Base-by-base conservation (phyloP, 2,888 invertebrate genomes). In the Cepaea hortensis region DNA sequence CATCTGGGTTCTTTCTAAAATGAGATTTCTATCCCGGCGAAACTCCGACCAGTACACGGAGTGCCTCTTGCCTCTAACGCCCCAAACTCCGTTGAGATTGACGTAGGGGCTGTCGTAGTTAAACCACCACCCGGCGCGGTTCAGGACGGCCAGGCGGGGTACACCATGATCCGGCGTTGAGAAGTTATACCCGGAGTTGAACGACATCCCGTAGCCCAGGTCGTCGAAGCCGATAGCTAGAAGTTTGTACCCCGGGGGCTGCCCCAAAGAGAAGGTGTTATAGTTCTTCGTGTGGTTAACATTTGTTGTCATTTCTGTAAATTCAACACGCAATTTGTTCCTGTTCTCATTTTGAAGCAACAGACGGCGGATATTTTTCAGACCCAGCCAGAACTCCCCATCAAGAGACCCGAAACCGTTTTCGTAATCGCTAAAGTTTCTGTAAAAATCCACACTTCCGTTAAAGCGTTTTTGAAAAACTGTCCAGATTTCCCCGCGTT, bases 71-170 rank as follows among this genome's bases (percentile, higher is more conserved):
- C 79, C 79, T 18, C 20, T 48, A 1, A 85, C 65, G 3, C 85
- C 85, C 79, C 80, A 85, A 6, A 85, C 48, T 15, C 85, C 85
- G 72, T 85, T 85, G 3, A 85, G 70, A 35, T 85, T 85, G 61
- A 85, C 85, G 77, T 70, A 85, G 18, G 68, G 68, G 35, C 72
- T 76, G 15, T 79, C 72, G 46, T 76, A 61, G 62, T 65, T 68
- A n/a, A 48, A 85, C 79, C 85, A 79, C 20, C 85, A 68, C 2
- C 68, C 79, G 13, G 65, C 70, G 1, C 80, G 68, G 50, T 80
- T 65, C 4, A 77, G 18, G 0, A 61, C 77, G 3, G 77, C 77
- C n/a, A 77, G 23, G 6, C 77, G 50, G 5, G 61, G 77, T n/a
- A 77, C 48, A 1, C 75, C 84, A 0, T 76, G 23, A 68, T 85